These are phyloP conservation scores for Seriola rivoliana DNA, from an alignment of 2,113 vertebrate species.

Conservation along the genomic window DNA sequence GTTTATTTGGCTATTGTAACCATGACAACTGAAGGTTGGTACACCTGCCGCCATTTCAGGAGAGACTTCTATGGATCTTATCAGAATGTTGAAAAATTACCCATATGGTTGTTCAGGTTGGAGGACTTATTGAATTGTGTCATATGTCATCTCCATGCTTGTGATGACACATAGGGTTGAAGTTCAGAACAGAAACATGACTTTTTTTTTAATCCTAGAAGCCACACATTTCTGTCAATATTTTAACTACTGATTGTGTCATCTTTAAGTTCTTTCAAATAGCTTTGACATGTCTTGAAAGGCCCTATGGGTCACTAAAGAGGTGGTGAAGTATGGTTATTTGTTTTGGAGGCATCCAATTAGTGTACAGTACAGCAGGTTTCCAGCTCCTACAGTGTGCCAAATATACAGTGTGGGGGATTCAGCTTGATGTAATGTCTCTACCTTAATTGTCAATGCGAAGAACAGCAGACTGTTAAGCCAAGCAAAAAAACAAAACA, in stretches of 20 bases:
- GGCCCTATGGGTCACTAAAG: neutral
- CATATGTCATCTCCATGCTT: neutral
- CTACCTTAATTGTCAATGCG: constrained; percentile 2
- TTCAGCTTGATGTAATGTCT: neutral
- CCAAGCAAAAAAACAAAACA: neutral
- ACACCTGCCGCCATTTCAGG: no score
- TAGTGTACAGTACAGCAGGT: neutral
- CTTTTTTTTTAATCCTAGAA: no score
- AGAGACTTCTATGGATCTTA: no score
- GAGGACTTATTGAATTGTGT: no score
- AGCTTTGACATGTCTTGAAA: neutral
- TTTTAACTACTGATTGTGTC: neutral
- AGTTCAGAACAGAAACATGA: no score
- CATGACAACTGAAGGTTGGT: no score
- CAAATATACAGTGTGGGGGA: neutral
- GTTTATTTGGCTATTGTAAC: no score
- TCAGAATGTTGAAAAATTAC: no score
- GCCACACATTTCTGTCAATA: neutral
- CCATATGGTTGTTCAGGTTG: no score
- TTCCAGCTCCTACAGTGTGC: neutral
- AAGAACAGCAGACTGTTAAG: constrained; percentile 44
- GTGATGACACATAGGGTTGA: no score
- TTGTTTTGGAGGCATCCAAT: constrained; percentile 2
- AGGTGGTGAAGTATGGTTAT: neutral
- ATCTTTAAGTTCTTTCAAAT: no score